These are phyloP conservation scores for Sphenodon punctatus DNA, from an alignment of 2,797 vertebrate species.

Conservation along the genomic window DNA sequence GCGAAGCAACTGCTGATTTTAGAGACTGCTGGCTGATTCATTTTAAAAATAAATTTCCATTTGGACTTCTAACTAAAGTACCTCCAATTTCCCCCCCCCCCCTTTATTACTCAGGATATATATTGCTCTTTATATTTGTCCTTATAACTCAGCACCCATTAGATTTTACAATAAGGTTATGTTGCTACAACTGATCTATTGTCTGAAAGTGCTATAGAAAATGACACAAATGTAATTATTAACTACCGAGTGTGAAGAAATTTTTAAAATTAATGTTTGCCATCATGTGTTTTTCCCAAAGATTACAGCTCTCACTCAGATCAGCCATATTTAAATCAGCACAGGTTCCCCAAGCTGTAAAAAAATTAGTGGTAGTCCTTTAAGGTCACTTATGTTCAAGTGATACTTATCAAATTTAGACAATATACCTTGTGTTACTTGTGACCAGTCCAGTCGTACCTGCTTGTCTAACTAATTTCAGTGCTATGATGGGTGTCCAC, in stretches of 20 bases:
- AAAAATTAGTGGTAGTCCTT: not conserved
- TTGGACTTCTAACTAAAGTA: too few species aligned
- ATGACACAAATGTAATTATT: not conserved
- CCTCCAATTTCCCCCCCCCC: too few species aligned
- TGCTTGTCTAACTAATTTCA: not conserved
- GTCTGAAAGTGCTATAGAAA: not conserved
- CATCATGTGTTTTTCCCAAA: not conserved
- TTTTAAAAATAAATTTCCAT: not conserved
- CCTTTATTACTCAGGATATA: too few species aligned
- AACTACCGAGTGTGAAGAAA: not conserved
- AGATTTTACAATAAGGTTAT: not conserved
- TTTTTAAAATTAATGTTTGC: too few species aligned
- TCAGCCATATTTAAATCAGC: not conserved
- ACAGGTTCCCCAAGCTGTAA: not conserved
- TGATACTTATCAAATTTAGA: too few species aligned
- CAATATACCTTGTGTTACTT: too few species aligned
- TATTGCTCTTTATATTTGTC: too few species aligned
- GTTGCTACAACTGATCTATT: not conserved
- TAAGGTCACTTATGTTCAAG: not conserved
- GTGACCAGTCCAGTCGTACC: too few species aligned
- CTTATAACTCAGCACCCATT: rapidly evolving
- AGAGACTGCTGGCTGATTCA: not conserved
- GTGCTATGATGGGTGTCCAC: not conserved
- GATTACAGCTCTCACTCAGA: not conserved
- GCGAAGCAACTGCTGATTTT: not conserved